Evolutionary conservation across 2,888 invertebrate species (phyloP).

Genomic region (Erebia ligea): DNA sequence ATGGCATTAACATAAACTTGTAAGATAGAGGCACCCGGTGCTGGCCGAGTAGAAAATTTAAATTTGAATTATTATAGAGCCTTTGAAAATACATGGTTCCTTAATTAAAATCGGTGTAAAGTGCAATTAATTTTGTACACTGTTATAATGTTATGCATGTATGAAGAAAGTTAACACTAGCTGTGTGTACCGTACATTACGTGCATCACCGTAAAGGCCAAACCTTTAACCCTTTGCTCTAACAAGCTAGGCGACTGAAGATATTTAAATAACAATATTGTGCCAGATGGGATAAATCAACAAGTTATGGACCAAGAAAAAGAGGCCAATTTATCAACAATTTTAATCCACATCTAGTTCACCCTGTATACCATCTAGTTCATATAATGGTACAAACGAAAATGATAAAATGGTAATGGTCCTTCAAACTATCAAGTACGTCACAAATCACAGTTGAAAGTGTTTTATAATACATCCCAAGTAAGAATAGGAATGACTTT

Average conservation of each 20-base stretch:
- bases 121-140: conserved; percentile 34
- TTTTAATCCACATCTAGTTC: too few species aligned
- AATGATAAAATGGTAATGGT: too few species aligned
- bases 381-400: too few species aligned
- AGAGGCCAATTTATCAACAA: not conserved
- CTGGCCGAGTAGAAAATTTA: conserved; percentile 4
- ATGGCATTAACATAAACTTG: conserved; percentile 7
- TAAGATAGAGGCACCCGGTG: not conserved
- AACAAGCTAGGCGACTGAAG: conserved; percentile 28
- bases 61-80: conserved; percentile 17
- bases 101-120: conserved; percentile 36
- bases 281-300: not conserved
- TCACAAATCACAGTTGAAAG: too few species aligned
- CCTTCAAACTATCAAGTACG: too few species aligned
- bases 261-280: not conserved
- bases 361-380: too few species aligned
- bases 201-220: conserved; percentile 36
- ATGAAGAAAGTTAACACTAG: conserved; percentile 30
- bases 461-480: too few species aligned
- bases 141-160: conserved; percentile 32
- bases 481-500: too few species aligned
- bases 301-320: not conserved
- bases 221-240: conserved; percentile 36
- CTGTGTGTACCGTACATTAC: conserved; percentile 31
- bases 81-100: conserved; percentile 18